Evolutionary conservation across 2,113 vertebrate species (phyloP), one percentile per base, ranked within the genome.

Genomic region (Aptenodytes patagonicus): DNA sequence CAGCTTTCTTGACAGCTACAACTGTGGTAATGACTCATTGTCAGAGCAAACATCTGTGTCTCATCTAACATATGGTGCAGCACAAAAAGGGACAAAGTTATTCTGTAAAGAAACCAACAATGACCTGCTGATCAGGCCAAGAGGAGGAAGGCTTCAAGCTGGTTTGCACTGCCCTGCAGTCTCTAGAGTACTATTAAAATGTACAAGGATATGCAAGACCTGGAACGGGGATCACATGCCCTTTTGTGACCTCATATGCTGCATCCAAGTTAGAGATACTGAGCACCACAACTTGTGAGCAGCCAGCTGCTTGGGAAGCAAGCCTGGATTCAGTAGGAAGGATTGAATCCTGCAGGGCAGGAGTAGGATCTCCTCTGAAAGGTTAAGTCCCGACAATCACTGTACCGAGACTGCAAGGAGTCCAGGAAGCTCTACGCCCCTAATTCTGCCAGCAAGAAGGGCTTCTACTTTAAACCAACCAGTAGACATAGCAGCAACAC

Each of bases 31-130:
- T 87, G 64, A 87, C 40, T 92, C 7, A 6, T 34, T 89, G 72
- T 93, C 72, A 87, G 89, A 90, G 65, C 42, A 92, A 81, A 91
- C 69, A 93, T 82, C 90, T 91, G 90, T 44, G 42, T 83, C 65
- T 88, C 83, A 89, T 95, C 72, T 72, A 75, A 89, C 69, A 95
- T 28, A 40, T 38, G 64, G 72, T 68, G 34, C 72, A 92, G 80
- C 65, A 91, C 70, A 90, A 82, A 92, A 92, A 89, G 29, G 22
- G 29, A 90, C 42, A 38, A 38, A 90, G 68, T 64, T 81, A 55
- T 78, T 93, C 55, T 49, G 49, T 64, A 79, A 91, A 86, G 71
- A 83, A 97, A 79, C 75, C 79, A 93, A 49, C 76, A 78, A 70
- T 85, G 71, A 90, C 69, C 60, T 86, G 46, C 42, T 2, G 9